Base-by-base conservation (phyloP, 2,888 invertebrate genomes). In the Campopleginae sp. region DNA sequence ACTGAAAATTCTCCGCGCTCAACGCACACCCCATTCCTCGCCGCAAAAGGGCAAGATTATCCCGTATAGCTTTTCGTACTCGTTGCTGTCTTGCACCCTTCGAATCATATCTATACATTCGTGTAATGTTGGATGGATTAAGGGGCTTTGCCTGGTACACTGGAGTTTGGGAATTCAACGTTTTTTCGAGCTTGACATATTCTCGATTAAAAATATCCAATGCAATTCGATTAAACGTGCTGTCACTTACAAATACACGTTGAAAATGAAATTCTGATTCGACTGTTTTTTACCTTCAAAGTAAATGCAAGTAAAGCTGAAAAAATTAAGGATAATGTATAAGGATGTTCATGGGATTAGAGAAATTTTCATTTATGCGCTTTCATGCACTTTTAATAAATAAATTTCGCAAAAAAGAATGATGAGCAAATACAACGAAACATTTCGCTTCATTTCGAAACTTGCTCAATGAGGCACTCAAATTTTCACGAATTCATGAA, bases 51-150 rank as follows among this genome's bases (percentile, higher is more conserved):
- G 51, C 76, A 66, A 82, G 82, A 76, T 84, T 84, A 81, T 82
- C 79, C 72, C 61, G 82, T 78, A 75, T 71, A 82, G 70, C 81
- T 85, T 75, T 76, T 63, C 63, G 70, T 68, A 61, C 63, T 78
- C 70, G 78, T 38, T 23, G 68, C 27, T n/a, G n/a, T 27, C 58
- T 23, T 44, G 19, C 68, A 46, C 31, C 46, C 74, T 54, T 51
- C 19, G 31, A 61, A 31, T 46, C 33, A 61, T 58, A 44, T 33
- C 8, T 70, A 17, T 46, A 68, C 4, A 46, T 71, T 33, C 14
- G 68, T 68, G 12, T 63, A 51, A 23, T 31, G 46, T 65, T 80
- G 38, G 58, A 44, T 38, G 76, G 70, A 80, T 74, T 70, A 44
- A 68, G 77, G 72, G 61, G 68, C 54, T 74, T 54, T 46, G 38